Conservation (phyloP, 2,888 invertebrate species). For the Barypeithes pellucidus region DNA sequence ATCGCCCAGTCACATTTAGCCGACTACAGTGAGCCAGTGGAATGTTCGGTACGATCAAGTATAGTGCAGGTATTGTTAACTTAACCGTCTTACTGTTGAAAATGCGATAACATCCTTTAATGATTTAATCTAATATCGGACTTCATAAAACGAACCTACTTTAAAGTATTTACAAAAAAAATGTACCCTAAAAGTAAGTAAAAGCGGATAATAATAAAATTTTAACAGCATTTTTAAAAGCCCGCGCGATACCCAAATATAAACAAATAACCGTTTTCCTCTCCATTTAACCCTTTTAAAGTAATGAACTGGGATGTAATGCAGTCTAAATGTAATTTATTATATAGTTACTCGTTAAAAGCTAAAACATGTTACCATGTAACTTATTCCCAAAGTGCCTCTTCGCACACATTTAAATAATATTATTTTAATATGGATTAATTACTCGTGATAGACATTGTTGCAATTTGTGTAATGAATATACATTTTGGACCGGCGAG, state of each 20-base stretch:
- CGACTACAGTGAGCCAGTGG: no score
- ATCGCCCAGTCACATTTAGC: no score
- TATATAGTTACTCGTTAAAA: slow-evolving; percentile 54
- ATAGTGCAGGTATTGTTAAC: no score
- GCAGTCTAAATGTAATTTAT: slow-evolving; percentile 53
- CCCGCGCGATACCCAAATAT: slow-evolving; percentile 34
- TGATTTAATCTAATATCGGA: no score
- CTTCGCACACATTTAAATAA: slow-evolving; percentile 48
- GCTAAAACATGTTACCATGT: slow-evolving; percentile 51
- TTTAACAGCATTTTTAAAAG: slow-evolving; percentile 17
- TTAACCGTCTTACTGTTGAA: no score
- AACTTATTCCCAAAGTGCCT: slow-evolving; percentile 45
- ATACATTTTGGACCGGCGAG: neutral
- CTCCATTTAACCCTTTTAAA: slow-evolving; percentile 50
- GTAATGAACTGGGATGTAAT: slow-evolving; percentile 47
- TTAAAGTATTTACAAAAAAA: no score
- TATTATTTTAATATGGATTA: slow-evolving; percentile 50
- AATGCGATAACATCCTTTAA: no score
- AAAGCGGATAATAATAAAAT: slow-evolving; percentile 9
- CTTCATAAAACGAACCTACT: no score
- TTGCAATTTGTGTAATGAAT: slow-evolving; percentile 19
- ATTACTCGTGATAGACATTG: slow-evolving; percentile 44
- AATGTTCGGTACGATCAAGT: no score
- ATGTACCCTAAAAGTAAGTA: neutral
- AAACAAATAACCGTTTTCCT: slow-evolving; percentile 45